These are phyloP conservation scores for Ficedula albicollis DNA, from an alignment of 2,797 vertebrate genomes.

Conservation along the genomic window DNA sequence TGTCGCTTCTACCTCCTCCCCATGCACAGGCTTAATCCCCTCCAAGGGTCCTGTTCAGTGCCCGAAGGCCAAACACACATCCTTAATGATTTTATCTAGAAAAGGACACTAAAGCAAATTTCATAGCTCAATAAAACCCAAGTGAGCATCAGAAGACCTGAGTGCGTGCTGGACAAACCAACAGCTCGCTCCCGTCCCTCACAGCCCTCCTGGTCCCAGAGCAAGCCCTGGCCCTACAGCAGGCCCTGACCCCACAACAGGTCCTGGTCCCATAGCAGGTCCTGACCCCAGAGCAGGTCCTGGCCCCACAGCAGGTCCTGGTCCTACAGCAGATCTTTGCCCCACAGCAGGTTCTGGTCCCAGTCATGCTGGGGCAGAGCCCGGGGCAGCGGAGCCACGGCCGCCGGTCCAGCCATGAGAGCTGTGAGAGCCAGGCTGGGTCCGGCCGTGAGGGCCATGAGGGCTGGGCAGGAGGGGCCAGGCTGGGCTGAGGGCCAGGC, in stretches of 20 bases:
- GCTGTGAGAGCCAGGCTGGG: no score
- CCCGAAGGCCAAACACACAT: not conserved
- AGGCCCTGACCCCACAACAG: no score
- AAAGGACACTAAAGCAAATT: not conserved
- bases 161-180: rapidly evolving
- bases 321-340: not conserved
- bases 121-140: not conserved
- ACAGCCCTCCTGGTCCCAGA: not conserved
- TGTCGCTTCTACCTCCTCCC: not conserved
- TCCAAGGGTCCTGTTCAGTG: rapidly evolving
- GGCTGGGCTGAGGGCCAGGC: no score
- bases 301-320: rapidly evolving
- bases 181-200: no score
- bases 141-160: not conserved
- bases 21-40: rapidly evolving
- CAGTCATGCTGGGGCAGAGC: not conserved
- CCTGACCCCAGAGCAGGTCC: not conserved
- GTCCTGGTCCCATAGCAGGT: not conserved
- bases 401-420: no score
- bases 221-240: not conserved
- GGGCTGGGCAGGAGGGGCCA: not conserved
- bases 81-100: not conserved
- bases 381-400: not conserved
- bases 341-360: not conserved
- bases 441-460: not conserved